phyloP scores from a whole-genome alignment of 2,888 invertebrate genomes.

The Drosophila emarginata region DNA sequence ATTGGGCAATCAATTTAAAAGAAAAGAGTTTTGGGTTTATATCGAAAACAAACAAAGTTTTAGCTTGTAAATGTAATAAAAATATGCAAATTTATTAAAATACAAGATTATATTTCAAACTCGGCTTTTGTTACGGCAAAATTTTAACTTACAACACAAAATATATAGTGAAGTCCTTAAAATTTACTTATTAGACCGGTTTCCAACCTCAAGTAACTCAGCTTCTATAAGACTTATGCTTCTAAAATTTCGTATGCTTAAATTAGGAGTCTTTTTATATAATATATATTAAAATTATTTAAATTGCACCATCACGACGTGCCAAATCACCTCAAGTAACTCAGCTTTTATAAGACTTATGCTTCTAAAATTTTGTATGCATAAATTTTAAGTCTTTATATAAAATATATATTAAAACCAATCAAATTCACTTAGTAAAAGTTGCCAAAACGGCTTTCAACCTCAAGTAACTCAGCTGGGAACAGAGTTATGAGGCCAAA shows the following conservation, averaged over 20 bases:
- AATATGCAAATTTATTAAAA: background rate
- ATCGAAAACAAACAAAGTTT: background rate
- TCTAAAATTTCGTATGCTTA: background rate
- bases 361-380: background rate
- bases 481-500: too few species aligned
- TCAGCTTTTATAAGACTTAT: background rate
- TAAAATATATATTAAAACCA: background rate
- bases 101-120: background rate
- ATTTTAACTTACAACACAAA: too few species aligned
- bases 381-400: background rate
- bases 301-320: too few species aligned
- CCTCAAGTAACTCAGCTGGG: too few species aligned
- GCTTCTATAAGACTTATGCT: background rate
- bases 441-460: too few species aligned
- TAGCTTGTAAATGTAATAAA: too few species aligned
- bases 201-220: background rate
- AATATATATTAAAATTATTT: too few species aligned
- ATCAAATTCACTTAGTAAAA: too few species aligned
- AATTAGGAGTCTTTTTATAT: background rate
- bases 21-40: background rate
- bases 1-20: background rate
- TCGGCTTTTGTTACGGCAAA: too few species aligned
- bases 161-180: too few species aligned
- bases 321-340: background rate
- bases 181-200: too few species aligned